Evolutionary conservation across 2,113 vertebrate species (phyloP).

Genomic region (Monarcha castaneiventris): DNA sequence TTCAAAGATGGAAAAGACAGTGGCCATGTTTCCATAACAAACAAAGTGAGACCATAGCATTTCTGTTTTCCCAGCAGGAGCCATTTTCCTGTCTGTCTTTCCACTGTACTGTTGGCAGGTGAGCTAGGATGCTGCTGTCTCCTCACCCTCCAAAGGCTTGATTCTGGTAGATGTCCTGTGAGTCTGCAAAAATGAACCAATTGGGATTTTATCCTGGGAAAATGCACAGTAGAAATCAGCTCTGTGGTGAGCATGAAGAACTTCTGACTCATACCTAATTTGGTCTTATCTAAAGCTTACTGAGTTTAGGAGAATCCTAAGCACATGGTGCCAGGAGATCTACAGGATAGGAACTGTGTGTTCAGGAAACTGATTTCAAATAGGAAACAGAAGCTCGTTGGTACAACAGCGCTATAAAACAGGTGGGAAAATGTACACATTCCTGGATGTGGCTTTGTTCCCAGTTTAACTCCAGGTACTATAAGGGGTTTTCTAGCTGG

Average conservation of each 20-base stretch:
- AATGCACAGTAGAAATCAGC: background rate
- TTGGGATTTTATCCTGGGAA: background rate
- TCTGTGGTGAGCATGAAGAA: background rate
- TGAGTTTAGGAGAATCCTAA: background rate
- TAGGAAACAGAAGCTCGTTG: background rate
- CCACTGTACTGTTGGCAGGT: background rate
- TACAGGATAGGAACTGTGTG: background rate
- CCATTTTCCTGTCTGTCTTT: background rate
- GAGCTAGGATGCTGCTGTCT: background rate
- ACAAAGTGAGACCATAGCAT: background rate
- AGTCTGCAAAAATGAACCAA: background rate
- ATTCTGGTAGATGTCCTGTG: background rate
- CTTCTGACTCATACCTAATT: background rate
- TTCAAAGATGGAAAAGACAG: background rate
- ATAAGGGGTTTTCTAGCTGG: background rate
- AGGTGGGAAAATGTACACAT: background rate
- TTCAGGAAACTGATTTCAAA: background rate
- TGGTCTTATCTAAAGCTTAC: background rate
- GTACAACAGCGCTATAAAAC: background rate
- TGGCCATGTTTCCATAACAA: accelerated
- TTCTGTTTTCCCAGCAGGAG: background rate
- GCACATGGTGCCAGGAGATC: background rate
- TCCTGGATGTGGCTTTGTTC: background rate
- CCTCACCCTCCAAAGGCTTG: accelerated
- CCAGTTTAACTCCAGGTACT: background rate